Evolutionary conservation across 2,113 vertebrate species (phyloP).

Genomic region (Lichenostomus cassidix): DNA sequence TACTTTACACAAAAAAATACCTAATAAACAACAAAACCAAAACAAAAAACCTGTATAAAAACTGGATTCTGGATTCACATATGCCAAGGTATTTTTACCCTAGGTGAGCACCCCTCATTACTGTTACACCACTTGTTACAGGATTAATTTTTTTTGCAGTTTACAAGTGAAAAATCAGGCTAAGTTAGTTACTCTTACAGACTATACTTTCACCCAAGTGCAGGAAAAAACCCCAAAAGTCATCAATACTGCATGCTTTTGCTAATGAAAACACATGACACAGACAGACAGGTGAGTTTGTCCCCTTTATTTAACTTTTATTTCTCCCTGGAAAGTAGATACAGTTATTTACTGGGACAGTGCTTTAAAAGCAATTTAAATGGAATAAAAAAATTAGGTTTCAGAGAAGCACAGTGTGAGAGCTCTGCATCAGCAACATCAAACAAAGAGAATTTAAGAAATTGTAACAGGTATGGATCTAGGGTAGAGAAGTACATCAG

Average conservation of each 20-base stretch:
- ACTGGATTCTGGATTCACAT: neutral
- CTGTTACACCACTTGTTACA: neutral
- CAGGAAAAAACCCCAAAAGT: neutral
- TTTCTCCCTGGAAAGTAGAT: neutral
- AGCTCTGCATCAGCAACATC: constrained; percentile 41
- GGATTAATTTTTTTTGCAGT: neutral
- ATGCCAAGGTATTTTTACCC: neutral
- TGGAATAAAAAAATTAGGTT: neutral
- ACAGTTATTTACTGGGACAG: neutral
- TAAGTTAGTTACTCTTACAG: neutral
- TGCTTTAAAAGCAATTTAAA: constrained; percentile 15
- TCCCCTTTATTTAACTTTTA: neutral
- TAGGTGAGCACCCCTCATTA: neutral
- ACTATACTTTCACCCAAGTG: neutral
- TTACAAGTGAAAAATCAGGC: constrained; percentile 16
- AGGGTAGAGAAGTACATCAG: constrained; percentile 62
- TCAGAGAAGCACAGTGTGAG: neutral
- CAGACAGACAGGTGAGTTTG: neutral
- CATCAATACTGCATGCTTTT: neutral
- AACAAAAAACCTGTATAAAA: neutral
- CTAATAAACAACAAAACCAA: neutral
- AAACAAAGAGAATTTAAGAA: constrained; percentile 64
- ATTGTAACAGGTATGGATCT: constrained; percentile 71
- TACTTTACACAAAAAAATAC: accelerated
- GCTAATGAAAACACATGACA: neutral